These are phyloP conservation scores for Hemicordylus capensis DNA, from an alignment of 2,113 vertebrate genomes.

Conservation along the genomic window DNA sequence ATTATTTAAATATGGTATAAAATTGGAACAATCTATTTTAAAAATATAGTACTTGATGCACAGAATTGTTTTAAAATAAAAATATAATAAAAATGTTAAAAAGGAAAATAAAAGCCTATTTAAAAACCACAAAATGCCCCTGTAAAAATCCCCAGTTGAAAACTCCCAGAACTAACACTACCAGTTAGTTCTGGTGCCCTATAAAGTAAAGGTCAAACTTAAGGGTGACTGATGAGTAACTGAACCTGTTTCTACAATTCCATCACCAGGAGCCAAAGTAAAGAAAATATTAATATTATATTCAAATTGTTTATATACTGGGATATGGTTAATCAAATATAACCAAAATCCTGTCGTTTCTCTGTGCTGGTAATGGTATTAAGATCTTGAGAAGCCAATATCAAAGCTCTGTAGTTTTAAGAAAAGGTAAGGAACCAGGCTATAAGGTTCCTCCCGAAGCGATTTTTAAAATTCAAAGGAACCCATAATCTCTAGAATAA, in stretches of 20 bases:
- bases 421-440: not conserved
- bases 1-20: not conserved
- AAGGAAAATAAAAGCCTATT: too few species aligned
- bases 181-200: not conserved
- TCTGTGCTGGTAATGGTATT: not conserved
- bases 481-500: not conserved
- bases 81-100: too few species aligned
- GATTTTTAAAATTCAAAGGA: not conserved
- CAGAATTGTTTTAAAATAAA: too few species aligned
- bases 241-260: not conserved
- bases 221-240: not conserved
- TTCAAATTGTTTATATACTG: not conserved
- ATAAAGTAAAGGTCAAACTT: not conserved
- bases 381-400: not conserved
- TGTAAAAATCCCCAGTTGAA: not conserved
- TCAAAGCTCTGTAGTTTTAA: not conserved
- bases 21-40: not conserved
- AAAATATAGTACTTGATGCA: too few species aligned
- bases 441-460: not conserved
- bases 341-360: not conserved
- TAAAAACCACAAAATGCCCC: not conserved
- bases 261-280: not conserved
- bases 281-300: not conserved
- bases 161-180: not conserved
- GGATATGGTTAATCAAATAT: not conserved